Conservation (phyloP, 1,140 invertebrate species). For the Megathymus violae region DNA sequence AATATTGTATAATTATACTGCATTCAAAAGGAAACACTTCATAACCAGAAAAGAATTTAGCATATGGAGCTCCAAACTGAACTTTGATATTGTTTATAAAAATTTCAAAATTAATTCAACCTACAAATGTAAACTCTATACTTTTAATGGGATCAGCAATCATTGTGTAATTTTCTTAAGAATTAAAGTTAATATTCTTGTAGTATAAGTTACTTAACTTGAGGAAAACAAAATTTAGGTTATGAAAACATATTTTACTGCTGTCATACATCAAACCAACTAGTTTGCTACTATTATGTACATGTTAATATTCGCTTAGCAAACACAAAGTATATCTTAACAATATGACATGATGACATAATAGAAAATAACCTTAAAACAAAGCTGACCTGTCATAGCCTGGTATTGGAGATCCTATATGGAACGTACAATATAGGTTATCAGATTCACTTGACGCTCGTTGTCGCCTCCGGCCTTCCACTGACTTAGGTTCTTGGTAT, state of each 20-base stretch:
- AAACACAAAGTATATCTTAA: no score
- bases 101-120: no score
- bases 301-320: neutral
- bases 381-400: conserved; percentile 66
- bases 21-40: no score
- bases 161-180: no score
- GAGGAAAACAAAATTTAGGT: conserved; percentile 6
- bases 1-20: no score
- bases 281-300: neutral
- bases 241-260: conserved; percentile 5
- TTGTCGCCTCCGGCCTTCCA: conserved; percentile 70
- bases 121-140: no score
- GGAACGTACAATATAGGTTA: conserved; percentile 66
- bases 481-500: conserved; percentile 56
- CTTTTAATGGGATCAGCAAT: no score
- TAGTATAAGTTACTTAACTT: no score
- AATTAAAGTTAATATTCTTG: no score
- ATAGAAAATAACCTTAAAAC: conserved; percentile 49
- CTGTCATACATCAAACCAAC: conserved; percentile 12
- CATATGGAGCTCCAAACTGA: no score
- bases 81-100: no score
- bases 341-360: conserved; percentile 21
- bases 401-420: conserved; percentile 56
- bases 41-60: no score
- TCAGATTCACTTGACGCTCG: conserved; percentile 77